Conservation (phyloP, 2,113 vertebrate species). For the Cervus canadensis region DNA sequence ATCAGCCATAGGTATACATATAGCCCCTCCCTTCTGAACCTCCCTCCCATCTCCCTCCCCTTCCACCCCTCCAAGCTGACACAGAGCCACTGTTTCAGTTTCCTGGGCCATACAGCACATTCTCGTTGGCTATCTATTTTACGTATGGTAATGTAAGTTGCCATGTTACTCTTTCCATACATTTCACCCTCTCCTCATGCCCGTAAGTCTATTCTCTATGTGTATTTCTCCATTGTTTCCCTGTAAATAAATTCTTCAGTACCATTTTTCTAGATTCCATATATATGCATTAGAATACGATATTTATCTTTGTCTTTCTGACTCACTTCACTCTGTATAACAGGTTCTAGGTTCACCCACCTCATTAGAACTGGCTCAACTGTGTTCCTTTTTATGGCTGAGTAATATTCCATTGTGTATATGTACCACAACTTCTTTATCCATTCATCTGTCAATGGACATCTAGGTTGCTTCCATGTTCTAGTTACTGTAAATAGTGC, state of each 20-base stretch:
- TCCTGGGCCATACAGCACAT: too few species aligned
- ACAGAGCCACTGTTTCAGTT: too few species aligned
- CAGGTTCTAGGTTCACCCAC: not conserved
- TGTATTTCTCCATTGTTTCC: not conserved
- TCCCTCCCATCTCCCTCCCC: too few species aligned
- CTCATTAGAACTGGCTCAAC: not conserved
- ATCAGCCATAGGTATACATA: not conserved
- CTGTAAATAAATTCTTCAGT: not conserved
- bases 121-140: not conserved
- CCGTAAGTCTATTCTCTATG: not conserved
- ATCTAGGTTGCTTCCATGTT: not conserved
- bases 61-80: too few species aligned
- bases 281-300: not conserved
- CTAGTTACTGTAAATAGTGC: not conserved
- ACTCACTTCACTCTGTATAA: not conserved
- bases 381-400: not conserved
- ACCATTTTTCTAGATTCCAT: not conserved
- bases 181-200: not conserved
- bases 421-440: not conserved
- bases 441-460: not conserved
- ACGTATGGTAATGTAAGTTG: not conserved
- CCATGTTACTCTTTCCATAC: not conserved
- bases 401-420: not conserved
- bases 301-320: not conserved
- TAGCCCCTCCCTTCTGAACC: too few species aligned